Evolutionary conservation across 2,888 invertebrate genomes (phyloP).

Genomic region (Allophyes oxyacanthae): DNA sequence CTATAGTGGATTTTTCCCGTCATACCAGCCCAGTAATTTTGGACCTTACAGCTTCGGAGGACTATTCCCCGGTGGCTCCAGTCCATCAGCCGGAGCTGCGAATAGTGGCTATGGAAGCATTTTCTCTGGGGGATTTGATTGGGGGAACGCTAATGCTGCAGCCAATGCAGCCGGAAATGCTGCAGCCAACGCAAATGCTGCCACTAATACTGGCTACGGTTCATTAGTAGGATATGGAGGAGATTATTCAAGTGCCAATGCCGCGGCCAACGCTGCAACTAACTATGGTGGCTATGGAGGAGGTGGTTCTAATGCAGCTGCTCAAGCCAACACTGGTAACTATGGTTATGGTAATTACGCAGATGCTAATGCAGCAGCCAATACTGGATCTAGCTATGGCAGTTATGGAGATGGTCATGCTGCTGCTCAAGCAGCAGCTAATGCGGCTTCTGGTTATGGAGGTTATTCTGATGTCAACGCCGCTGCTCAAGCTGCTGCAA

Average conservation of each 20-base stretch:
- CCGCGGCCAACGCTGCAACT: constrained; percentile 20
- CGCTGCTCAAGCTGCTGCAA: constrained; percentile 25
- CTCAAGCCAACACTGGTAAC: constrained; percentile 16
- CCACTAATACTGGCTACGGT: constrained; percentile 15
- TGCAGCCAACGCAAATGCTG: constrained; percentile 28
- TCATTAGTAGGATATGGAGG: constrained; percentile 12
- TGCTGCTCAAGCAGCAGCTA: constrained; percentile 19
- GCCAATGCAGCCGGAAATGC: constrained; percentile 19
- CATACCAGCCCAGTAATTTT: constrained; percentile 5
- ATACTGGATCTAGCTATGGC: constrained; percentile 21
- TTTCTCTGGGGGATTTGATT: constrained; percentile 19
- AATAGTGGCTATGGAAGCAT: constrained; percentile 21
- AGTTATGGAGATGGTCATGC: constrained; percentile 28
- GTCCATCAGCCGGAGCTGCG: constrained; percentile 30
- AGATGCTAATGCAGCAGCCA: constrained; percentile 20
- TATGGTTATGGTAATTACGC: constrained; percentile 15
- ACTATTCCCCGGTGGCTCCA: constrained; percentile 23
- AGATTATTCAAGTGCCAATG: constrained; percentile 22
- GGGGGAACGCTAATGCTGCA: constrained; percentile 30
- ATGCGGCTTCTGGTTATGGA: constrained; percentile 5
- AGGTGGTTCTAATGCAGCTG: constrained; percentile 17
- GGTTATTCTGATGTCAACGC: constrained; percentile 11
- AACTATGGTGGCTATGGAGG: constrained; percentile 14
- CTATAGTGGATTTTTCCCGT: constrained; percentile 5
- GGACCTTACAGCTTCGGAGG: constrained; percentile 25